A percentile compares a stretch with the other conserved stretches of the same genome.
Evolutionary conservation across 1,140 invertebrate genomes (phyloP).

Genomic region (Camponotus pennsylvanicus): DNA sequence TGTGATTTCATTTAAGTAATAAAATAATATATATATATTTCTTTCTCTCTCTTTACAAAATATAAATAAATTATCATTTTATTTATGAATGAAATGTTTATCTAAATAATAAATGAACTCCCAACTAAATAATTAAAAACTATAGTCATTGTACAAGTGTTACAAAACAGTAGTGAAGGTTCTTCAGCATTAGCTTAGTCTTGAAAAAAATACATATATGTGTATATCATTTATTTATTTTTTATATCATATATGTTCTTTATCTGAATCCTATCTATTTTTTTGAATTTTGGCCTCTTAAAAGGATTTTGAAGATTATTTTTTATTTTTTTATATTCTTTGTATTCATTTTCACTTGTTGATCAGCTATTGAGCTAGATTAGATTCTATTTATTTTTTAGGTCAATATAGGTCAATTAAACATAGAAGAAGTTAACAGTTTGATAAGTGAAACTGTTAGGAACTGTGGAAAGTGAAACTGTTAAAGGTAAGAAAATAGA

Average conservation of each 20-base stretch:
- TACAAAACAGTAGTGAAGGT: constrained; percentile 87
- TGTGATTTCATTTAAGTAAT: constrained; percentile 90
- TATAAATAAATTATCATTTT: constrained; percentile 29
- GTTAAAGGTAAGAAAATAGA: not conserved
- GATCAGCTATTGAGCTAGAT: too few relatives aligned
- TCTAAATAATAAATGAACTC: constrained; percentile 82
- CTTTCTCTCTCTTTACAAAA: not conserved
- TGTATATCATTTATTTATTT: too few relatives aligned
- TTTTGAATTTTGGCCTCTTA: too few relatives aligned
- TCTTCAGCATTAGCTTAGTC: constrained; percentile 89
- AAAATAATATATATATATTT: constrained; percentile 5
- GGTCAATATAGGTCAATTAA: too few relatives aligned
- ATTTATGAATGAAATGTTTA: constrained; percentile 50
- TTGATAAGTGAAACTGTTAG: too few relatives aligned
- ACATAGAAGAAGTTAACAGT: not conserved
- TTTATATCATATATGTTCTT: too few relatives aligned
- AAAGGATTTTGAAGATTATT: too few relatives aligned
- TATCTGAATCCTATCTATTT: too few relatives aligned
- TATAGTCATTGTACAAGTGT: constrained; percentile 78
- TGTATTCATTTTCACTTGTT: too few relatives aligned
- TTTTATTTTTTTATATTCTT: too few relatives aligned
- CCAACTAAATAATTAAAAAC: constrained; percentile 90
- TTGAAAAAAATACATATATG: constrained; percentile 86
- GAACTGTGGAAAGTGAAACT: not conserved
- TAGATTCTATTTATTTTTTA: too few relatives aligned